Base-by-base conservation (phyloP, 2,797 vertebrate genomes). In the Bryconaethiops microstoma region DNA sequence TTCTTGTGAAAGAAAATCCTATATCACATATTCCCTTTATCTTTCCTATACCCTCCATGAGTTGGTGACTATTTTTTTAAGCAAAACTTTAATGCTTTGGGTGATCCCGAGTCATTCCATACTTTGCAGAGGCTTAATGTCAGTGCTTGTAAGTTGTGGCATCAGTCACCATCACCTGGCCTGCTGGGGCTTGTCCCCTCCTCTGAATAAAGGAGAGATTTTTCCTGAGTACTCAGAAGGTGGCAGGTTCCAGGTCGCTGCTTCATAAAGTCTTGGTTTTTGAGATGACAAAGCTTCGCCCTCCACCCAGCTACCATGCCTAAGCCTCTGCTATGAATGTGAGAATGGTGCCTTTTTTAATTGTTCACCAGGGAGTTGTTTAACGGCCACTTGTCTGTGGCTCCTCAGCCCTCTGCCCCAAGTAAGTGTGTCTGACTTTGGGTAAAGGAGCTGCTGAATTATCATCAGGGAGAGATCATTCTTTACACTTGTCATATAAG, bases 331-430 rank as follows among this genome's bases (percentile, higher is more conserved):
- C 79, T 74, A 82, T 82, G 83, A 84, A 91, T 85, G 82, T 85
- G 83, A 82, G 84, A 40, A 7, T 13, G 52, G 80, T 84, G 75
- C 84, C 77, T 80, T 80, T 90, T 90, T 84, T 40, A 68, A 91
- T 90, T 87, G 45, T 79, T 80, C 90, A 88, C 88, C 78, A 59
- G 87, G 87, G 89, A 72, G 87, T 80, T 70, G 80, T 90, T 90
- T 88, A 86, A 86, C 88, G 81, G 83, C 77, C 85, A 83, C 88
- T 86, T 89, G 90, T 86, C 83, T 83, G 86, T 83, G 86, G 88
- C 83, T 86, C 84, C 63, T 73, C 54, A 17, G 55, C 65, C 72
- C 80, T 14, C 64, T 19, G 76, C 48, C 59, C 52, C 76, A 55
- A 4, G 55, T 35, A 63, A 77, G 76, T 69, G 10, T 50, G 79